phyloP scores from a whole-genome alignment of 2,888 invertebrate genomes.

The Leptinotarsa haldemani region DNA sequence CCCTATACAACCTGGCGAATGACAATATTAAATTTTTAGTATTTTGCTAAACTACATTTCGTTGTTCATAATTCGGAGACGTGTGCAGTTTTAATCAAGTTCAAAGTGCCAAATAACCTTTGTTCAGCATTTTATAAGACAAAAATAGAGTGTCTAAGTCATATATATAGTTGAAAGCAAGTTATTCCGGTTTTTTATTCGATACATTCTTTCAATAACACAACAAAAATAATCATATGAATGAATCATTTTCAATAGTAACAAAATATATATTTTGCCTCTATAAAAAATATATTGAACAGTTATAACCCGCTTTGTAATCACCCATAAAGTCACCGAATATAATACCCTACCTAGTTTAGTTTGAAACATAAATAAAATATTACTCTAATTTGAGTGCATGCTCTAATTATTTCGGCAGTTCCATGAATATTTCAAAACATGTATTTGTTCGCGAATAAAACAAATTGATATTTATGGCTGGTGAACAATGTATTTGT shows the following conservation, averaged over 20 bases:
- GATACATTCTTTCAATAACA: no score
- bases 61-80: no score
- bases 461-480: conserved; percentile 31
- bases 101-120: no score
- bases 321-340: conserved; percentile 6
- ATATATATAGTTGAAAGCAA: no score
- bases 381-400: conserved; percentile 21
- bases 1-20: no score
- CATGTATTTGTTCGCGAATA: conserved; percentile 27
- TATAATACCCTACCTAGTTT: background rate
- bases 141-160: no score
- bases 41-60: no score
- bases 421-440: conserved; percentile 28
- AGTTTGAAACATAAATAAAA: conserved; percentile 19
- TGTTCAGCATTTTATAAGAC: no score
- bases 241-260: background rate
- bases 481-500: conserved; percentile 29
- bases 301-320: background rate
- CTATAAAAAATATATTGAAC: background rate
- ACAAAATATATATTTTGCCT: background rate
- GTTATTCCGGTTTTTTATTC: no score
- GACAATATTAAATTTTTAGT: no score
- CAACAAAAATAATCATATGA: no score
- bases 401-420: conserved; percentile 27
- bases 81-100: no score